These are phyloP conservation scores for Brachypalpus laphriformis DNA, from an alignment of 2,888 invertebrate species.

Conservation along the genomic window DNA sequence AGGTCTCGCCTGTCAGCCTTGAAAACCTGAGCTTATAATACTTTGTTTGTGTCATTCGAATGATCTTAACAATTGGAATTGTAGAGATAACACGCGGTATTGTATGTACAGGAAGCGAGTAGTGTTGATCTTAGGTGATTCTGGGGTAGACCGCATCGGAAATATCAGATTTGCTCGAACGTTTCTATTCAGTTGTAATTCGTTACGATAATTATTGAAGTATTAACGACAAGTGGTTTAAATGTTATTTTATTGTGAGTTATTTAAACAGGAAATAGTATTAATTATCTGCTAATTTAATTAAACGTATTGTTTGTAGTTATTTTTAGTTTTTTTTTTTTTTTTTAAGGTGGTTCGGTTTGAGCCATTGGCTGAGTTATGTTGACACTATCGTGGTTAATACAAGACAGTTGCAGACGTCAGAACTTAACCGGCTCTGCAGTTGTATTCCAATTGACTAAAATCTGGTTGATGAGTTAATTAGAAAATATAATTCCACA, in stretches of 20 bases:
- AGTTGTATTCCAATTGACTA: too few relatives aligned
- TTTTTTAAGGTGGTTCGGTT: too few relatives aligned
- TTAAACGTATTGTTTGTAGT: background rate
- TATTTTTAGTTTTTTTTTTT: background rate
- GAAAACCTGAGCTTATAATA: conserved; percentile 45
- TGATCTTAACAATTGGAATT: conserved; percentile 48
- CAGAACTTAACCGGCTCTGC: too few relatives aligned
- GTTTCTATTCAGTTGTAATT: background rate
- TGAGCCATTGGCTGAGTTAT: too few relatives aligned
- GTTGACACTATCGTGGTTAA: too few relatives aligned
- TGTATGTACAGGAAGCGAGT: conserved; percentile 41
- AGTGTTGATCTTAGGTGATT: conserved; percentile 35
- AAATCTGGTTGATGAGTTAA: too few relatives aligned
- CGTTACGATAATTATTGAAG: background rate
- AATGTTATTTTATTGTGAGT: background rate
- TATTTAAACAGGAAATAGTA: conserved; percentile 25
- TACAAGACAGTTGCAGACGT: too few relatives aligned
- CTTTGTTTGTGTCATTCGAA: conserved; percentile 53
- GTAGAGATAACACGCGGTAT: conserved; percentile 19
- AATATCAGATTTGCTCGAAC: conserved; percentile 8
- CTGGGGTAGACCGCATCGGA: conserved; percentile 33
- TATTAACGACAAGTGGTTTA: background rate
- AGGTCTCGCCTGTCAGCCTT: conserved; percentile 58
- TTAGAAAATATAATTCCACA: too few relatives aligned
- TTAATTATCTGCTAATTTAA: conserved; percentile 21